A percentile compares a stretch with the other conserved stretches of the same genome.
Conservation (phyloP, 2,888 invertebrate genomes). For the Parnassius mnemosyne region DNA sequence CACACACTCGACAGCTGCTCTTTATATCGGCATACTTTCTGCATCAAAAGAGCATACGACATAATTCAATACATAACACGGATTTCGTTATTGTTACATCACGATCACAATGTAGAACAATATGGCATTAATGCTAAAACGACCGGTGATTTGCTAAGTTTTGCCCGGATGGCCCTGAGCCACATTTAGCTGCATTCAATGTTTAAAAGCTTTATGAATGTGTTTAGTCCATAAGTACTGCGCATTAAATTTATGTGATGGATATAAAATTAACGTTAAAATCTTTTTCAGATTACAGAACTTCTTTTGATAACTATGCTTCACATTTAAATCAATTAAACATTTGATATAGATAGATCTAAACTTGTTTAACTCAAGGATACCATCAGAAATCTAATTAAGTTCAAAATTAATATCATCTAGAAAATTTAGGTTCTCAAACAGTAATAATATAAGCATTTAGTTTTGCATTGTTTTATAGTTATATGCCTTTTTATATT, state of each 20-base stretch:
- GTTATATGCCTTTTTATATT: not conserved
- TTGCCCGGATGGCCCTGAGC: slow-evolving; percentile 21
- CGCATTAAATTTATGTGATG: not conserved
- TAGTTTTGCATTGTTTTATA: too few relatives aligned
- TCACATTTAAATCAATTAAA: too few relatives aligned
- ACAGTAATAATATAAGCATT: too few relatives aligned
- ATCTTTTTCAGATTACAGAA: too few relatives aligned
- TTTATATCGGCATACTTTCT: slow-evolving; percentile 1
- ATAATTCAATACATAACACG: slow-evolving; percentile 9
- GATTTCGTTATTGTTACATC: slow-evolving; percentile 17
- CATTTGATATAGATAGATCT: too few relatives aligned
- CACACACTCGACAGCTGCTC: slow-evolving; percentile 5
- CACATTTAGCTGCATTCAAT: slow-evolving; percentile 14
- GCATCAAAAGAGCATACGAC: slow-evolving; percentile 2
- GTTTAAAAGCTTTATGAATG: slow-evolving; percentile 16
- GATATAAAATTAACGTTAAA: too few relatives aligned
- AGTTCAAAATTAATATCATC: too few relatives aligned
- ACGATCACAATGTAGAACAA: slow-evolving; percentile 8
- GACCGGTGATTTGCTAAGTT: slow-evolving; percentile 17
- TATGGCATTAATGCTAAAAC: slow-evolving; percentile 9
- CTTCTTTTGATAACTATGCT: too few relatives aligned
- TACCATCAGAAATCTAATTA: too few relatives aligned
- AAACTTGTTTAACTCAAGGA: too few relatives aligned
- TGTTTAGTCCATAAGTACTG: slow-evolving; percentile 10
- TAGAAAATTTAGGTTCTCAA: too few relatives aligned